Conservation (phyloP, 2,888 invertebrate species). For the Theretra japonica region DNA sequence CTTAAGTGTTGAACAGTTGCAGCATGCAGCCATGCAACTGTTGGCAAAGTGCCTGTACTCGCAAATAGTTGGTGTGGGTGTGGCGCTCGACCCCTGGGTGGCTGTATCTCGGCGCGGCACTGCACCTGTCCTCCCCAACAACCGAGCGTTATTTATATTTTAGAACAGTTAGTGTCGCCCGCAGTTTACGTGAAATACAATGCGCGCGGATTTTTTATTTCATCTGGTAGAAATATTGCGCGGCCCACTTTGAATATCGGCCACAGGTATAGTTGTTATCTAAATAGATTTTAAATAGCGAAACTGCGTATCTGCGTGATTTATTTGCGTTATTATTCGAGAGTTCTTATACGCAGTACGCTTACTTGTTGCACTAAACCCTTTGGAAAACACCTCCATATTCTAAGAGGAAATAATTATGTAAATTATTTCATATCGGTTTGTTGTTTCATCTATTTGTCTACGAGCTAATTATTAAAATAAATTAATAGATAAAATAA, state of each 20-base stretch:
- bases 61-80: conserved; percentile 55
- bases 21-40: conserved; percentile 52
- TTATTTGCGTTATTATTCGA: background rate
- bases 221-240: background rate
- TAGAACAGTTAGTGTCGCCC: conserved; percentile 53
- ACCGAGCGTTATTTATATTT: conserved; percentile 60
- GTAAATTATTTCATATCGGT: no score
- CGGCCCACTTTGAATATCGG: conserved; percentile 3
- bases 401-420: no score
- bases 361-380: no score
- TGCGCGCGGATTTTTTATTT: background rate
- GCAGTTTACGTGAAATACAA: conserved; percentile 22
- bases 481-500: no score
- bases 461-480: no score
- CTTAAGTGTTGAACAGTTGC: conserved; percentile 46
- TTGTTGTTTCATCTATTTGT: no score
- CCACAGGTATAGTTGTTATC: background rate
- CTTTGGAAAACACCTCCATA: no score
- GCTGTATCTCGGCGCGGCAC: conserved; percentile 51
- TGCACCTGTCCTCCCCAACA: conserved; percentile 53
- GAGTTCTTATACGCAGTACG: background rate
- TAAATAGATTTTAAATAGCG: background rate
- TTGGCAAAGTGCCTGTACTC: conserved; percentile 71
- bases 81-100: conserved; percentile 44
- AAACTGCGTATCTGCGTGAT: background rate